A percentile compares a stretch with the other conserved stretches of the same genome.
These are phyloP conservation scores for Gastrophysa polygoni DNA, from an alignment of 2,888 invertebrate species.

Conservation along the genomic window DNA sequence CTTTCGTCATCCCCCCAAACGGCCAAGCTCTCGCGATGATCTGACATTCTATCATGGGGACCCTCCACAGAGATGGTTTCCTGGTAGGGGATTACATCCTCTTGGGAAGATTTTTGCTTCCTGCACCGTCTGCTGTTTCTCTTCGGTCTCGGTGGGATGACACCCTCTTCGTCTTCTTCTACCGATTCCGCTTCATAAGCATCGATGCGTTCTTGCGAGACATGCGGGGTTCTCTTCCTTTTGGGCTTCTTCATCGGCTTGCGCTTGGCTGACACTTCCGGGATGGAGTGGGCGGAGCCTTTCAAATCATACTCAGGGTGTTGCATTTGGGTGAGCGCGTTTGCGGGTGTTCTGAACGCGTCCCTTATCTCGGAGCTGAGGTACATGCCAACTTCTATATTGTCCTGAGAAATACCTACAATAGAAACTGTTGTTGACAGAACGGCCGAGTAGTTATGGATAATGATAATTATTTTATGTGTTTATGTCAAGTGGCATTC, in stretches of 20 bases:
- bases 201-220: conserved; percentile 52
- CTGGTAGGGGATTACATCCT: conserved; percentile 57
- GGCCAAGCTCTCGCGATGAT: conserved; percentile 41
- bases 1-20: conserved; percentile 54
- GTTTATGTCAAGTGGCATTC: too few relatives aligned
- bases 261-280: conserved; percentile 62
- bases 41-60: conserved; percentile 19
- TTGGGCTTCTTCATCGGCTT: conserved; percentile 57
- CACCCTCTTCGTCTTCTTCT: conserved; percentile 42
- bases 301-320: conserved; percentile 54
- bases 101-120: conserved; percentile 33
- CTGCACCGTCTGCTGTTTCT: conserved; percentile 59
- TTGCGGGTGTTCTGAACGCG: conserved; percentile 71
- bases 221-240: conserved; percentile 56
- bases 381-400: conserved; percentile 79
- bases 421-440: too few relatives aligned
- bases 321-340: conserved; percentile 68
- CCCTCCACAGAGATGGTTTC: conserved; percentile 47
- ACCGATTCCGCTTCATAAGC: conserved; percentile 49
- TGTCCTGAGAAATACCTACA: conserved; percentile 71
- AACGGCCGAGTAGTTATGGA: too few relatives aligned
- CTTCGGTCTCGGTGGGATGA: conserved; percentile 62
- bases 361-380: conserved; percentile 81
- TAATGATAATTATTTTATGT: too few relatives aligned
- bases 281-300: conserved; percentile 48